phyloP scores from a whole-genome alignment of 2,888 invertebrate species.

The Ceramica pisi region DNA sequence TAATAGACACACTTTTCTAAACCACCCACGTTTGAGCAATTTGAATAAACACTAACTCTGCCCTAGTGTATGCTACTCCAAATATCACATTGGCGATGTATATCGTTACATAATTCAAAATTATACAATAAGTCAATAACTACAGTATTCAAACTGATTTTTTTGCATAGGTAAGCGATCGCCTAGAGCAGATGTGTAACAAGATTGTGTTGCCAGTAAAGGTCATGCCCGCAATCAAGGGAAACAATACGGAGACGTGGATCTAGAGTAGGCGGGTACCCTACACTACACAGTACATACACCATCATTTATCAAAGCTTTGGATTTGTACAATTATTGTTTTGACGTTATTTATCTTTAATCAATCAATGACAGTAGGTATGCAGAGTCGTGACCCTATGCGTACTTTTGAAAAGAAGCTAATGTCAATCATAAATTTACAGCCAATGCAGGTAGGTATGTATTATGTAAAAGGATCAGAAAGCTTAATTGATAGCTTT shows the following conservation, averaged over 20 bases:
- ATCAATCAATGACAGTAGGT: constrained; percentile 49
- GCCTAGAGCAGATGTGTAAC: constrained; percentile 57
- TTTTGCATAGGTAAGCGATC: constrained; percentile 31
- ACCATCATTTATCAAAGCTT: constrained; percentile 67
- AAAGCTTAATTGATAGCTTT: background rate
- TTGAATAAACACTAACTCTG: constrained; percentile 43
- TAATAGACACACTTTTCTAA: constrained; percentile 37
- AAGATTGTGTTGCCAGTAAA: constrained; percentile 50
- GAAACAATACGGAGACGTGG: constrained; percentile 40
- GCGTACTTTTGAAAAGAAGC: constrained; percentile 4
- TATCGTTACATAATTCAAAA: constrained; percentile 51
- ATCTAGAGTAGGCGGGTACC: background rate
- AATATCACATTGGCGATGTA: constrained; percentile 23
- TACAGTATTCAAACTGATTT: constrained; percentile 38
- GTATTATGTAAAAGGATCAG: background rate
- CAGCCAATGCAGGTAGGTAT: no score
- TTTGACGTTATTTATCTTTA: constrained; percentile 51
- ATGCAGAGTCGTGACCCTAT: background rate
- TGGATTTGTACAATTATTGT: constrained; percentile 64
- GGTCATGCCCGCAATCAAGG: constrained; percentile 59
- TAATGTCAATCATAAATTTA: constrained; percentile 11
- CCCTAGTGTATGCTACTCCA: constrained; percentile 39
- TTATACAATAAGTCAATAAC: constrained; percentile 31
- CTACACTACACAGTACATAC: constrained; percentile 40
- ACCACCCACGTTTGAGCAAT: constrained; percentile 46